Percentiles rank a stretch among this genome's conserved stretches.
These are phyloP conservation scores for Brachionus asplanchnoidis DNA, from an alignment of 1,140 invertebrate genomes.

Conservation along the genomic window DNA sequence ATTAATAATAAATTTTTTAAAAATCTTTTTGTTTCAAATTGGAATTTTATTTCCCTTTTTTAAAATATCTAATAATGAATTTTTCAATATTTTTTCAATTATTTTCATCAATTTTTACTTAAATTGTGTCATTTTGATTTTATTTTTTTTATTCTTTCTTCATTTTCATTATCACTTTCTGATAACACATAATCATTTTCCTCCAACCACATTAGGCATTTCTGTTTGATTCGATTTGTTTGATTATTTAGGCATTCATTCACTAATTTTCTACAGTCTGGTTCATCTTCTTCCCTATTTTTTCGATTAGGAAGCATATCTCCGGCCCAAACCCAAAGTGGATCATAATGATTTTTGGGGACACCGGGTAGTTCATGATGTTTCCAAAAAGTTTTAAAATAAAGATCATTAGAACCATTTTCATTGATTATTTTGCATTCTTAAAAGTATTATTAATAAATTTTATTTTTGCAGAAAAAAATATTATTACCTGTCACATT, in stretches of 20 bases:
- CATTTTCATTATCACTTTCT: neutral
- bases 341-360: neutral
- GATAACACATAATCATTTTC: neutral
- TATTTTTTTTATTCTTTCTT: neutral
- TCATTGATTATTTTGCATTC: neutral
- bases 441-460: neutral
- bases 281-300: neutral
- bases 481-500: neutral
- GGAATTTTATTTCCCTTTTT: neutral
- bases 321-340: neutral
- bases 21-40: neutral
- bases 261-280: neutral
- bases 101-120: neutral
- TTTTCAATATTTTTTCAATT: neutral
- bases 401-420: neutral
- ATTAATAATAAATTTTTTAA: neutral
- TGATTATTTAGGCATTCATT: neutral
- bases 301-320: neutral
- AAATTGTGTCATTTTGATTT: neutral
- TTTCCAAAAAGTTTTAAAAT: slow-evolving; percentile 9
- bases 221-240: neutral
- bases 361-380: neutral
- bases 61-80: neutral
- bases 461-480: neutral
- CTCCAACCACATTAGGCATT: neutral